These are phyloP conservation scores for Lepus timidus DNA, from an alignment of 2,113 vertebrate genomes.

Conservation along the genomic window DNA sequence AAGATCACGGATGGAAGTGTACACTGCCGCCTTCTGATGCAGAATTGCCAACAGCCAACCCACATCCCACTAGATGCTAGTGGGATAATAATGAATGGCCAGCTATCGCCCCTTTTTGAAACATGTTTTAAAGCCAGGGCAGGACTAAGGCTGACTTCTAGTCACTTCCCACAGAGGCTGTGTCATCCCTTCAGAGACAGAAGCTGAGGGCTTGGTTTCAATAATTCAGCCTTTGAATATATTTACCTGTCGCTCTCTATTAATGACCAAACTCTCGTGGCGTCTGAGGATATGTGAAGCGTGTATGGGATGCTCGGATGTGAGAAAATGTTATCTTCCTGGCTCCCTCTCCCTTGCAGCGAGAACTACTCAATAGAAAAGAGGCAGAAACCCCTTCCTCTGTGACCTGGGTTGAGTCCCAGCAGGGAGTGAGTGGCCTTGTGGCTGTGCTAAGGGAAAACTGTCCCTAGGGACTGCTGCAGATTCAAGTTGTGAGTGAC, in stretches of 20 bases:
- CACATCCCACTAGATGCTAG: conserved; percentile 2
- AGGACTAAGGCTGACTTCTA: not conserved
- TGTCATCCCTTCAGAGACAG: conserved; percentile 41
- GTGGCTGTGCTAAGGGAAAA: no score
- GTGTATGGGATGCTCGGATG: not conserved
- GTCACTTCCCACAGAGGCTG: conserved; percentile 29
- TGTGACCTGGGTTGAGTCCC: conserved; percentile 30
- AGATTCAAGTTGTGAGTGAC: not conserved
- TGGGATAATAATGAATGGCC: not conserved
- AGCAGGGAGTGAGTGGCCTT: not conserved
- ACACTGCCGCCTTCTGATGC: not conserved
- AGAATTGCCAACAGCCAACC: not conserved
- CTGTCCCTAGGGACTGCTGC: not conserved
- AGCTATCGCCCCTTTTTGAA: not conserved
- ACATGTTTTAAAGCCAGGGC: conserved; percentile 1
- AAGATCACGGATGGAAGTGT: not conserved
- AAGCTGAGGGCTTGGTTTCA: conserved; percentile 38
- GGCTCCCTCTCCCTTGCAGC: not conserved
- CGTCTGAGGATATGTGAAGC: not conserved
- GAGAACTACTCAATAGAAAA: not conserved
- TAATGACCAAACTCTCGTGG: not conserved
- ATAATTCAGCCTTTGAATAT: conserved; percentile 26
- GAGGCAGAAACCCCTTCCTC: not conserved
- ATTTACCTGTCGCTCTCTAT: not conserved
- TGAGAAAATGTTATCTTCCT: not conserved